Evolutionary conservation across 2,888 invertebrate genomes (phyloP), one percentile per base, ranked within the genome.

Genomic region (Ophion obscuratus): DNA sequence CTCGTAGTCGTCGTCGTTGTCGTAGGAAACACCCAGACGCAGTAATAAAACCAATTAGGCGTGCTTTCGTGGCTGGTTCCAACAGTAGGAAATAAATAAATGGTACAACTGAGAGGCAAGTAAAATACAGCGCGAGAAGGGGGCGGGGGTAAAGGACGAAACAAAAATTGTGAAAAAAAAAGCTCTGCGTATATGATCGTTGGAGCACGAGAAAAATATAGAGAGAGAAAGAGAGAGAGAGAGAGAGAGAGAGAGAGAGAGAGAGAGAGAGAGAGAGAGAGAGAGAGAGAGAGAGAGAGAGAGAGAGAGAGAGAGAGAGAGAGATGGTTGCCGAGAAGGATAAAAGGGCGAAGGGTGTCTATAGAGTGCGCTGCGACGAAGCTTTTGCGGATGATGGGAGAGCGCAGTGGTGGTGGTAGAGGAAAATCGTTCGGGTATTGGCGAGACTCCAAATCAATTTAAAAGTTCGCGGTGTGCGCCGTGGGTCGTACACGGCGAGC

Each of bases 381-480:
- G 87, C 84, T 83, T 73, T 61, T 70, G 81, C 67, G 70, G 83
- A 67, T 74, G 82, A 81, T 81, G 81, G 74, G 88, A 81, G 75
- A 75, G 71, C 80, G 10, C 47, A 9, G 47, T 47, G 59, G 82
- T 74, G 83, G 85, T 82, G 84, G 80, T 88, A 84, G 87, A 88
- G 85, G 90, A 92, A 92, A 91, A 92, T 93, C 91, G 90, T 87
- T 88, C 86, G 88, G 71, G 91, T 88, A 93, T 92, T 93, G 93
- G 93, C 93, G 88, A 87, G 88, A 88, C 89, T 93, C 93, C 93
- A 93, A 93, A 93, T 93, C 93, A 93, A 93, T 93, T 93, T 93
- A 92, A 93, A 93, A 93, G 92, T 92, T 93, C 90, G 89, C 89
- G 89, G 88, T 85, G 86, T 84, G 82, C 79, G 81, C 77, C 71